Percentiles rank a stretch among this genome's conserved stretches.
phyloP scores from a whole-genome alignment of 1,140 invertebrate species.

The Heliconius hewitsoni region DNA sequence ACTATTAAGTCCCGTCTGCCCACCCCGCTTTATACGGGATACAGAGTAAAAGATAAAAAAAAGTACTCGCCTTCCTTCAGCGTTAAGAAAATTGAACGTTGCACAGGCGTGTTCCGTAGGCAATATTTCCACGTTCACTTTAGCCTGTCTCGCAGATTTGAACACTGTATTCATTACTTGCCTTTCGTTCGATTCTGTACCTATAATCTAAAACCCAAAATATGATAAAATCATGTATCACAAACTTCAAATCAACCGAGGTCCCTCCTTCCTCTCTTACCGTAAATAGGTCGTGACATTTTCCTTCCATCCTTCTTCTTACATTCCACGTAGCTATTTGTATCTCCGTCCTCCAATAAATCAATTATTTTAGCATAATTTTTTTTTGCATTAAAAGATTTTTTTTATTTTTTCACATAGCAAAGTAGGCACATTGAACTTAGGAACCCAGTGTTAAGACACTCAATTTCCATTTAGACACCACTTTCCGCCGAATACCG shows the following conservation, averaged over 20 bases:
- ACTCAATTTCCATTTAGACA: too few species aligned
- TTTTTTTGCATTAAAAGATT: too few species aligned
- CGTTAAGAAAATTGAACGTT: slow-evolving; percentile 92
- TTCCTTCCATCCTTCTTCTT: too few species aligned
- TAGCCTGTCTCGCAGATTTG: slow-evolving; percentile 41
- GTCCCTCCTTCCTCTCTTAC: too few species aligned
- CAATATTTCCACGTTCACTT: slow-evolving; percentile 86
- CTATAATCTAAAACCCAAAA: slow-evolving; percentile 52
- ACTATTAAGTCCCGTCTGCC: not conserved
- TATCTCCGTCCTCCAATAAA: too few species aligned
- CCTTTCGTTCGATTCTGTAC: slow-evolving; percentile 55
- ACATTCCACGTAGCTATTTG: too few species aligned
- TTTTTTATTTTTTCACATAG: too few species aligned
- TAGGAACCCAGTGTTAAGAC: too few species aligned
- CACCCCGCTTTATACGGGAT: not conserved
- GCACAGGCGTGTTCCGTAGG: slow-evolving; percentile 88
- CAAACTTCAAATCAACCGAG: not conserved
- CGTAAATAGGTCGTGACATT: too few species aligned
- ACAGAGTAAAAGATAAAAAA: not conserved
- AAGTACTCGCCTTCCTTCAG: slow-evolving; percentile 84
- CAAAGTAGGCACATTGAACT: too few species aligned
- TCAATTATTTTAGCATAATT: too few species aligned
- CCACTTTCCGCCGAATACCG: too few species aligned
- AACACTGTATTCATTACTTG: slow-evolving; percentile 44
- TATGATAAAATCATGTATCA: not conserved